phyloP scores from a whole-genome alignment of 2,797 vertebrate genomes.

The Acridotheres tristis region DNA sequence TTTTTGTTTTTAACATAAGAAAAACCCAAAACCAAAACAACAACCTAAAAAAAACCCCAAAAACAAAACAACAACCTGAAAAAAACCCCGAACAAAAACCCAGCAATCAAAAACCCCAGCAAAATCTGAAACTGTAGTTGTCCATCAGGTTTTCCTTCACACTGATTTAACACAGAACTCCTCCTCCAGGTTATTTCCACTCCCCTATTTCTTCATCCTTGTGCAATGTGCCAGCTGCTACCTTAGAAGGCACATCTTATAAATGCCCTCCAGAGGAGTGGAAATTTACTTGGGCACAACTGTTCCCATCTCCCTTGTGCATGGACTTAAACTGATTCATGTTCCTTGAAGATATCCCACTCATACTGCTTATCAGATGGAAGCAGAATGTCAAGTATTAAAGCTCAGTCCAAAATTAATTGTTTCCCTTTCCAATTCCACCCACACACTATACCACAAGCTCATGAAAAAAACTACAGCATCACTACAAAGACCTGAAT shows the following conservation, averaged over 20 bases:
- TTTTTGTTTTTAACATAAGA: too few species aligned
- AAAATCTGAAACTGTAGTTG: not conserved
- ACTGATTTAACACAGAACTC: not conserved
- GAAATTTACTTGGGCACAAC: slow-evolving; percentile 46
- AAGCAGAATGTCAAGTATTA: slow-evolving; percentile 62
- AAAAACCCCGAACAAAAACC: not conserved
- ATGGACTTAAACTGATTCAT: not conserved
- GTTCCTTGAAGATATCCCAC: slow-evolving; percentile 43
- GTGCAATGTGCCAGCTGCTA: not conserved
- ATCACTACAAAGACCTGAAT: slow-evolving; percentile 24
- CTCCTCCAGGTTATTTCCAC: not conserved
- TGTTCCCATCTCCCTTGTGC: not conserved
- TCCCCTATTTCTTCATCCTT: not conserved
- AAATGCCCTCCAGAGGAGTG: slow-evolving; percentile 1
- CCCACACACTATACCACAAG: slow-evolving; percentile 30
- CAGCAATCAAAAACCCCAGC: not conserved
- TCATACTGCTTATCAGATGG: slow-evolving; percentile 48
- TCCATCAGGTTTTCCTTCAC: not conserved
- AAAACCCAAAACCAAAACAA: too few species aligned
- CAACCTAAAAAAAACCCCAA: not conserved
- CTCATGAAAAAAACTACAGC: slow-evolving; percentile 29
- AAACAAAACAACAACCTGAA: not conserved
- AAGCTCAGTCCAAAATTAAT: slow-evolving; percentile 61
- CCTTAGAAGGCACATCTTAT: not conserved
- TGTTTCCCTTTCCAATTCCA: slow-evolving; percentile 58